These are phyloP conservation scores for Dorcus hopei DNA, from an alignment of 2,888 invertebrate genomes.

Conservation along the genomic window DNA sequence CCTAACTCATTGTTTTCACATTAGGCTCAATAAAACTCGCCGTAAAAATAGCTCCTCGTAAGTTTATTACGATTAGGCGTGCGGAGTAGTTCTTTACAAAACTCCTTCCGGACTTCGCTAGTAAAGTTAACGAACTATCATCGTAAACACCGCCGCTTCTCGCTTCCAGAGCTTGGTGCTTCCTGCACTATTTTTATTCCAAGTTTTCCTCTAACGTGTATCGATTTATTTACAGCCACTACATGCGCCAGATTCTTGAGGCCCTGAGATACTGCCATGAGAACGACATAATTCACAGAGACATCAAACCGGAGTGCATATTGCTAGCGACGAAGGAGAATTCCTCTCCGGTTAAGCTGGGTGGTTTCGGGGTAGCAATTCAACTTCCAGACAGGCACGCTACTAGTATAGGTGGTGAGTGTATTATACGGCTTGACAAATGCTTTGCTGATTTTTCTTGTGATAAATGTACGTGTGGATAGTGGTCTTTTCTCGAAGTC, in stretches of 20 bases:
- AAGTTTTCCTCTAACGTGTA: too few relatives aligned
- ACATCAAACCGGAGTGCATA: constrained; percentile 96
- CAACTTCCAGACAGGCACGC: constrained; percentile 77
- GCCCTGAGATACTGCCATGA: constrained; percentile 97
- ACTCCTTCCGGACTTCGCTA: too few relatives aligned
- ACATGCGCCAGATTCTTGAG: constrained; percentile 97
- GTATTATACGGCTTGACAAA: neutral
- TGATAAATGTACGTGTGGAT: neutral
- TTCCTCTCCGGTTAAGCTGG: constrained; percentile 96
- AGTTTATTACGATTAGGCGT: too few relatives aligned
- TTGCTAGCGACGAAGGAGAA: constrained; percentile 94
- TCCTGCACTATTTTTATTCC: too few relatives aligned
- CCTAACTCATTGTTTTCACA: too few relatives aligned
- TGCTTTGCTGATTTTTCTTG: neutral
- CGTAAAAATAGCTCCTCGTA: too few relatives aligned
- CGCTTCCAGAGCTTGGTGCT: too few relatives aligned
- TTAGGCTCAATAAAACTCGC: too few relatives aligned
- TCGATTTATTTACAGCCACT: constrained; percentile 68
- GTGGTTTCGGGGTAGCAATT: constrained; percentile 95
- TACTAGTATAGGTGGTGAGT: constrained; percentile 23
- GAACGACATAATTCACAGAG: constrained; percentile 96
- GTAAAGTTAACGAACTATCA: too few relatives aligned
- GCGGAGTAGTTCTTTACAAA: too few relatives aligned
- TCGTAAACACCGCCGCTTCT: too few relatives aligned
- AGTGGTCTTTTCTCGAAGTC: too few relatives aligned